Percentiles rank a stretch among this genome's conserved stretches.
These are phyloP conservation scores for Chrysocyon brachyurus DNA, from an alignment of 2,797 vertebrate species.

Conservation along the genomic window DNA sequence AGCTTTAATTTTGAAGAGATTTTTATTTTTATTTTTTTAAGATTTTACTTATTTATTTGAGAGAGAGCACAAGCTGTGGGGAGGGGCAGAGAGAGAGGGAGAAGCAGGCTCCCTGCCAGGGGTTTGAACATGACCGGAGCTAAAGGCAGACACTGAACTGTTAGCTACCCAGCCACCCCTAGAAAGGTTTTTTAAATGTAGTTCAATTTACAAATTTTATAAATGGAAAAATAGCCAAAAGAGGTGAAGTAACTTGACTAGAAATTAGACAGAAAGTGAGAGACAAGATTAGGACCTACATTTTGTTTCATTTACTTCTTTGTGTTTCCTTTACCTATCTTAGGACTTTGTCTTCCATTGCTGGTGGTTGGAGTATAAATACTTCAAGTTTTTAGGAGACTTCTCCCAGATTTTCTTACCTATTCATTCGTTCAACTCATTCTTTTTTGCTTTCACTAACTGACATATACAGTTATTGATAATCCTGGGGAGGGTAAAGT, in stretches of 20 bases:
- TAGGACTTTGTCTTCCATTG: background rate
- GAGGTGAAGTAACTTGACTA: background rate
- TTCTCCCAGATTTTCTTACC: background rate
- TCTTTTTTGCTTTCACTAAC: background rate
- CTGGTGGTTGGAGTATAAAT: background rate
- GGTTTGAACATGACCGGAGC: background rate
- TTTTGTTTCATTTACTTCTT: background rate
- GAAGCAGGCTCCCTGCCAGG: background rate
- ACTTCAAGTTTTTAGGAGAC: background rate
- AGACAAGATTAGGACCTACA: background rate
- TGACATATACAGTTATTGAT: background rate
- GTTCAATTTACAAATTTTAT: slow-evolving; percentile 20
- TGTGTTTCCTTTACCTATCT: slow-evolving; percentile 11
- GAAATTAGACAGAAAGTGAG: background rate
- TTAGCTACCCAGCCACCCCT: background rate
- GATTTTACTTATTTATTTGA: background rate
- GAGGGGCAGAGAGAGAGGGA: background rate
- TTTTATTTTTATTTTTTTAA: background rate
- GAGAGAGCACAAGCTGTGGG: background rate
- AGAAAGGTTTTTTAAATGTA: background rate
- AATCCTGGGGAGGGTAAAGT: background rate
- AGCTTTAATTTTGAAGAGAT: slow-evolving; percentile 37
- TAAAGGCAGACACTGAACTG: background rate
- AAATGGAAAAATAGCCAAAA: background rate
- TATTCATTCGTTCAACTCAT: background rate